Percentiles rank a stretch among this genome's conserved stretches.
Evolutionary conservation across 1,140 invertebrate genomes (phyloP).

Genomic region (Berghia stephanieae): DNA sequence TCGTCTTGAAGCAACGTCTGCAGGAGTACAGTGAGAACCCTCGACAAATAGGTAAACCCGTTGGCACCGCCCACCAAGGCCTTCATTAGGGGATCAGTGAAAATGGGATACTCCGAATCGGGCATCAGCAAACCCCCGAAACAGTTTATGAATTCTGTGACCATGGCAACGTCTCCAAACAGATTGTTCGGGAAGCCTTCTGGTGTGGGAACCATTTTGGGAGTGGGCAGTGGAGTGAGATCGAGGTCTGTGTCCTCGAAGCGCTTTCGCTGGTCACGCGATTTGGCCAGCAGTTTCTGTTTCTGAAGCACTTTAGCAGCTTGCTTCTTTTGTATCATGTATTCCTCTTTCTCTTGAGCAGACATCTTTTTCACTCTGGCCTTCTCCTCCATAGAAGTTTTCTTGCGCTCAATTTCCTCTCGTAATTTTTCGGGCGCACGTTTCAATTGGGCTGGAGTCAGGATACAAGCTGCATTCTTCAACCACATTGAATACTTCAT

Average conservation of each 20-base stretch:
- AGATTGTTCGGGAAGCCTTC: conserved; percentile 62
- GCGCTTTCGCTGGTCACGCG: conserved; percentile 34
- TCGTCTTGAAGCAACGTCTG: conserved; percentile 64
- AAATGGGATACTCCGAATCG: conserved; percentile 57
- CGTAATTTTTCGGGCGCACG: conserved; percentile 51
- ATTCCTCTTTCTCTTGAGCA: conserved; percentile 52
- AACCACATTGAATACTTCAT: conserved; percentile 46
- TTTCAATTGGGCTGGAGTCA: conserved; percentile 51
- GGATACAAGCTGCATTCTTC: conserved; percentile 50
- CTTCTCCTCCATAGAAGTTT: conserved; percentile 52
- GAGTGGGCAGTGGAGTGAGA: conserved; percentile 55
- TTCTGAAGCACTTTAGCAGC: conserved; percentile 42
- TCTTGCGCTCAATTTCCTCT: conserved; percentile 50
- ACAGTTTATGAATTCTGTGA: conserved; percentile 64
- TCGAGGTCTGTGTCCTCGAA: conserved; percentile 60
- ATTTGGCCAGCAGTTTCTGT: conserved; percentile 32
- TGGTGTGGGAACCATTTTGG: conserved; percentile 60
- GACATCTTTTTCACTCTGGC: conserved; percentile 60
- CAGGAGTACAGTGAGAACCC: conserved; percentile 52
- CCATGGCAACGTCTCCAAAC: conserved; percentile 66
- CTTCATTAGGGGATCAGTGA: conserved; percentile 61
- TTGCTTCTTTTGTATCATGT: conserved; percentile 51
- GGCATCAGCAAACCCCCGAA: conserved; percentile 63
- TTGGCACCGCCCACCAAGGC: conserved; percentile 50
- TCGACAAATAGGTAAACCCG: conserved; percentile 55